Percentiles rank a stretch among this genome's conserved stretches.
Evolutionary conservation across 30 jellyfish, hydroid and myxozoan genomes (phyloP).

Genomic region (Mastigias papua): DNA sequence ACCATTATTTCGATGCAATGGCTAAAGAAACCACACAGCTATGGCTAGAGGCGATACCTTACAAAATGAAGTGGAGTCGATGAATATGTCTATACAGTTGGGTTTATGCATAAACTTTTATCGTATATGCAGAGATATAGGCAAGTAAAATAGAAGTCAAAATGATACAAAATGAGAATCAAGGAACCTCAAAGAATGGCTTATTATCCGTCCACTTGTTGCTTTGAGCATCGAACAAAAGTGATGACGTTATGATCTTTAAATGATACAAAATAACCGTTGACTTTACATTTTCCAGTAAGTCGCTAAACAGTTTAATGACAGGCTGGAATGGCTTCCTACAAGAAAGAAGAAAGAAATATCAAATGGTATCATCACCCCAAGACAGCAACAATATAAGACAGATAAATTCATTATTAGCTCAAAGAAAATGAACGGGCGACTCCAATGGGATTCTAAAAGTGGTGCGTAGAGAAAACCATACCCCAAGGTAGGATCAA

Average conservation of each 20-base stretch:
- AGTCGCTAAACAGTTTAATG: slow-evolving; percentile 19
- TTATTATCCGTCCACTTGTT: slow-evolving; percentile 80
- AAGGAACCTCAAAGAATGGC: slow-evolving; percentile 73
- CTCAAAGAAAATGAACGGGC: too few species aligned
- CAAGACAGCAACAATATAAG: neutral
- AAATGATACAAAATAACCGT: slow-evolving; percentile 71
- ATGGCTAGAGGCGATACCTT: too few species aligned
- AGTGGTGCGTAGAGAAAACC: too few species aligned
- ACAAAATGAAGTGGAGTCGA: too few species aligned
- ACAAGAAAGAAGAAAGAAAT: neutral
- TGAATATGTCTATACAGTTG: too few species aligned
- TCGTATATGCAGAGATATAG: neutral
- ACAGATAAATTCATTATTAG: too few species aligned
- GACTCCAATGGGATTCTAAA: too few species aligned
- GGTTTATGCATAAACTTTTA: too few species aligned
- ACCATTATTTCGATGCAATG: too few species aligned
- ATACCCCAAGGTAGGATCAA: too few species aligned
- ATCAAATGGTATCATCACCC: neutral
- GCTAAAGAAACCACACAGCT: too few species aligned
- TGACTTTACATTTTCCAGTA: slow-evolving; percentile 17
- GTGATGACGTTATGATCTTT: slow-evolving; percentile 36
- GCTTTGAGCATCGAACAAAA: slow-evolving; percentile 70
- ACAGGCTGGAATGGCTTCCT: slow-evolving; percentile 60
- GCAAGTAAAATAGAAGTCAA: neutral
- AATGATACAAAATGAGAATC: neutral